These are phyloP conservation scores for Python bivittatus DNA, from an alignment of 2,113 vertebrate species.

Conservation along the genomic window DNA sequence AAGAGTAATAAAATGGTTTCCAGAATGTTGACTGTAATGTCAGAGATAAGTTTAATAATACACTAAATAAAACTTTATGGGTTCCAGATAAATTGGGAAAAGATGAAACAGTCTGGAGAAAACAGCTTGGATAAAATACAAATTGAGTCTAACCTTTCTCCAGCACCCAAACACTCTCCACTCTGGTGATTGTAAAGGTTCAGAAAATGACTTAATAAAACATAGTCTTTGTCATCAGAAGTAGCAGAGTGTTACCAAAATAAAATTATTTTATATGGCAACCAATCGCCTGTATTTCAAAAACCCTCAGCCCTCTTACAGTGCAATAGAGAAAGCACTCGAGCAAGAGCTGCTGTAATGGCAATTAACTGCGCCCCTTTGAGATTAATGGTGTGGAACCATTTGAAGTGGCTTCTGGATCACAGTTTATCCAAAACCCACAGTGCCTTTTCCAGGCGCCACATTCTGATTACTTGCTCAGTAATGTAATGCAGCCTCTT, in stretches of 20 bases:
- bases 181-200: slow-evolving; percentile 1
- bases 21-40: slow-evolving; percentile 24
- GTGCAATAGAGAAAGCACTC: neutral
- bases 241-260: slow-evolving; percentile 1
- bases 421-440: neutral
- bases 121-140: slow-evolving; percentile 26
- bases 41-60: slow-evolving; percentile 42
- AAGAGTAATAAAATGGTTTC: slow-evolving; percentile 45
- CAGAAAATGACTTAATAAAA: slow-evolving; percentile 26
- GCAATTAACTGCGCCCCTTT: neutral
- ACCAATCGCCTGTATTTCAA: neutral
- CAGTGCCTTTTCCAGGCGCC: neutral
- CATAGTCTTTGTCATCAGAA: neutral
- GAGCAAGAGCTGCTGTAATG: neutral
- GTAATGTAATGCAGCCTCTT: neutral
- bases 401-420: neutral
- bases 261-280: neutral
- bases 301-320: neutral
- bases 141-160: slow-evolving; percentile 30
- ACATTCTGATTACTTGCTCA: neutral
- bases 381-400: neutral
- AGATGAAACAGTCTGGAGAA: slow-evolving; percentile 19
- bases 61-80: slow-evolving; percentile 38
- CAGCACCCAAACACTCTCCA: neutral
- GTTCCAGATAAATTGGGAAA: slow-evolving; percentile 40